Evolutionary conservation across 1,140 invertebrate genomes (phyloP), one percentile per base, ranked within the genome.

Genomic region (Drosophila arawakana): DNA sequence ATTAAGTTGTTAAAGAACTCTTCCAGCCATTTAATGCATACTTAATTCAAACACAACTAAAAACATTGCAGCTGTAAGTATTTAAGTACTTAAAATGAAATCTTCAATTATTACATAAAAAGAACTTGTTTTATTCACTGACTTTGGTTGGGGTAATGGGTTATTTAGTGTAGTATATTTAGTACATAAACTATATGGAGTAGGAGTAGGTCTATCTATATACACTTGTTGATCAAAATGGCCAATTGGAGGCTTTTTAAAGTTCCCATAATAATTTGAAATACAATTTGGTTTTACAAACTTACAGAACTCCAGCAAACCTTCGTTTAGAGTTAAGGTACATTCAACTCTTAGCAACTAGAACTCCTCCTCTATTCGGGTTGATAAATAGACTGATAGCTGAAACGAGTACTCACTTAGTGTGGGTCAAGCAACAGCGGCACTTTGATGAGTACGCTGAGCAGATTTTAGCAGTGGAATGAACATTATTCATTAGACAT

Each of bases 401-500:
- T 54, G n/a, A 30, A 55, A 21, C n/a, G 49, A 43, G 41, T 72
- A 21, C 37, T 13, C 46, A 18, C 50, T 25, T 2, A 9, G 13
- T 43, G n/a, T 11, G 15, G 50, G 50, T 63, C 52, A 35, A 35
- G 25, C 43, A 60, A 0, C n/a, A 61, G 35, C 55, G 44, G 46
- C 57, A 62, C 66, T 60, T 61, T 52, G 66, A 69, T 61, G 21
- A 6, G 39, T 39, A 67, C 25, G 58, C 15, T 59, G 30, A 30
- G 41, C 30, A 18, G 37, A 39, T 43, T 55, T 71, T 65, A 71
- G 68, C 59, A 25, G 11, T 47, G 34, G 34, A 35, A 39, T 60
- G 57, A 59, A n/a, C 61, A 66, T 66, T 66, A 25, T 66, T 72
- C 54, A 72, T 72, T 66, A 59, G 54, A 57, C 37, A 18, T 39